Base-by-base conservation (phyloP, 2,113 vertebrate species). In the Dermatemys mawii region DNA sequence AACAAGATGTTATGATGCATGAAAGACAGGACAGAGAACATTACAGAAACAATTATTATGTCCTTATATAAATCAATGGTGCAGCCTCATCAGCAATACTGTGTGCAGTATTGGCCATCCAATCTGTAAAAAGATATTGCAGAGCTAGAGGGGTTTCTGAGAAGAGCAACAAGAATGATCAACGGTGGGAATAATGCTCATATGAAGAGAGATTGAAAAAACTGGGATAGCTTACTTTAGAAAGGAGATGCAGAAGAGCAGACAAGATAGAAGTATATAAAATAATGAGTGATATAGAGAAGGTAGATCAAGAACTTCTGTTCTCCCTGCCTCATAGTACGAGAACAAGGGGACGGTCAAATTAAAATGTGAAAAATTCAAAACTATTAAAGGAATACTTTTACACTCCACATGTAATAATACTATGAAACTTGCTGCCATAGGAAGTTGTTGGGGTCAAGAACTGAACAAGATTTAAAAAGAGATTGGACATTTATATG, bases 381-480 rank as follows among this genome's bases (percentile, higher is more conserved):
- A 92, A 87, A 1, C 6, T 11, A 27, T 81, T 32, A 89, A 27
- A 95, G 22, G 88, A 94, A 94, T 27, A 90, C 8, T 91, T 82
- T 87, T 90, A 79, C 81, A 92, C 89, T 6, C 76, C 94, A 29
- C 44, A 44, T 76, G 38, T 14, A 60, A 60, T 19, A 76, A 82
- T 88, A 53, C 9, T 75, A 55, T 80, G 46, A 41, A 92, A 89
- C 86, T 95, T 89, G 84, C 27, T 63, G n/a, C 75, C 35, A 85
- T 54, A 29, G 92, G 60, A 88, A n/a, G 48, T 76, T 44, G 57
- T 63, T 9, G 53, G 0, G 46, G 49, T 35, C 24, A 88, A 90
- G 79, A 91, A 81, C 90, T 91, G 51, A 76, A 84, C 50, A n/a
- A 70, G 93, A 75, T 26, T 53, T 38, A 89, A 95, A 92, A 14